Conservation (phyloP, 2,797 vertebrate species). For the Melopsittacus undulatus region DNA sequence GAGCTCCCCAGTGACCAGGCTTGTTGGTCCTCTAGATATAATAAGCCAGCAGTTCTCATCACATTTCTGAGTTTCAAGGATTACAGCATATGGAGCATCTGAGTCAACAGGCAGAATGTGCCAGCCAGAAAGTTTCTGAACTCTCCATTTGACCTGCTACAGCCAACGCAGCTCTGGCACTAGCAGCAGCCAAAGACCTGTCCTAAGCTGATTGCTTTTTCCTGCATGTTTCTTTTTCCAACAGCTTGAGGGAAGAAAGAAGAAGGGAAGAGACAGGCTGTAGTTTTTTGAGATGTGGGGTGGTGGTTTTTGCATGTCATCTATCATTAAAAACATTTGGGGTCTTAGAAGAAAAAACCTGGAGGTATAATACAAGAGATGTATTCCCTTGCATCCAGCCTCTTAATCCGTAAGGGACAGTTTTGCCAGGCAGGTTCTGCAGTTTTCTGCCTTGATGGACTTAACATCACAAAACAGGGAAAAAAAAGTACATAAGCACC, state of each 20-base stretch:
- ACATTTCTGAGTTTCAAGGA: neutral
- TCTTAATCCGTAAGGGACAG: neutral
- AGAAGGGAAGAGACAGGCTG: neutral
- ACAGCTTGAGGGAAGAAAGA: neutral
- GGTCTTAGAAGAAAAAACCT: neutral
- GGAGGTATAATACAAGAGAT: neutral
- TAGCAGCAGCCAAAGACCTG: conserved; percentile 18
- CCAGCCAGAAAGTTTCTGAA: neutral
- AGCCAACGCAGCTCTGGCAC: conserved; percentile 23
- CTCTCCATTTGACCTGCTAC: conserved; percentile 12
- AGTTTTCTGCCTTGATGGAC: neutral
- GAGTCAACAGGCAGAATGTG: neutral
- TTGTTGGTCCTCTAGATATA: neutral
- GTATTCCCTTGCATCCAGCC: neutral
- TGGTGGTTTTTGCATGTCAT: neutral
- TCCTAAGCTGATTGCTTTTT: neutral
- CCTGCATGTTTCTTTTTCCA: neutral
- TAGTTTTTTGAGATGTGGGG: neutral
- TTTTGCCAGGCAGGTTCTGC: neutral
- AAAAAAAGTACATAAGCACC: neutral
- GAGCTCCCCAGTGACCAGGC: neutral
- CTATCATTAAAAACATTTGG: neutral
- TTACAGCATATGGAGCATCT: neutral
- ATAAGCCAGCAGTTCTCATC: neutral
- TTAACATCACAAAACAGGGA: neutral